Evolutionary conservation across 2,888 invertebrate species (phyloP).

Genomic region (Deroplatys truncata): DNA sequence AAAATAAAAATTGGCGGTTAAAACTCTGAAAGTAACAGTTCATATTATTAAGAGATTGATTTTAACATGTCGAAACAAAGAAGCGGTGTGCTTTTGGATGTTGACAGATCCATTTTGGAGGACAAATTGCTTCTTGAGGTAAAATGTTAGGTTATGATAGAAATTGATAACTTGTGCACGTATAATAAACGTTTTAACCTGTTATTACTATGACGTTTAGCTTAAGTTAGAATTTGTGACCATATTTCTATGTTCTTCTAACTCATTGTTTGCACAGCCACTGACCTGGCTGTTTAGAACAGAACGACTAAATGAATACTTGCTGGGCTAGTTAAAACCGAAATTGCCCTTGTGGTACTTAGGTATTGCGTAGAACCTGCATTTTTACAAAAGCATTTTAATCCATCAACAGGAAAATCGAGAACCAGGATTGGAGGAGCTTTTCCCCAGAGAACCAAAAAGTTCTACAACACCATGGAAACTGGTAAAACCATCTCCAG

Average conservation of each 20-base stretch:
- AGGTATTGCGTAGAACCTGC: too few species aligned
- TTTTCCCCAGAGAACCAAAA: slow-evolving; percentile 47
- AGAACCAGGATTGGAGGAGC: slow-evolving; percentile 58
- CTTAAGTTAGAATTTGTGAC: too few species aligned
- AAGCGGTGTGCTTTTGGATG: slow-evolving; percentile 54
- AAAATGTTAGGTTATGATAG: slow-evolving; percentile 32
- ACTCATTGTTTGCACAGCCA: too few species aligned
- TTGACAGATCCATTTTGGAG: slow-evolving; percentile 57
- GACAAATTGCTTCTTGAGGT: slow-evolving; percentile 49
- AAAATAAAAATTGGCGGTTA: neutral
- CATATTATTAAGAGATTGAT: neutral
- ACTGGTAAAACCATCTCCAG: slow-evolving; percentile 64
- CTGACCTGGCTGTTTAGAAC: too few species aligned
- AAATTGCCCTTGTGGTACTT: too few species aligned
- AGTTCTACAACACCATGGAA: slow-evolving; percentile 50
- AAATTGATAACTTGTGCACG: neutral
- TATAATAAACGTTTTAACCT: too few species aligned
- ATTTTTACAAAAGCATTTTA: neutral
- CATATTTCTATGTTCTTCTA: too few species aligned
- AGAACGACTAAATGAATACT: neutral
- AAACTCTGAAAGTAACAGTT: neutral
- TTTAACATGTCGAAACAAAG: neutral
- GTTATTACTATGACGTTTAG: too few species aligned
- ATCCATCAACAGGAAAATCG: slow-evolving; percentile 46
- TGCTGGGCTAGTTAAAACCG: too few species aligned